Evolutionary conservation across 2,888 invertebrate genomes (phyloP).

Genomic region (Physocephala rufipes): DNA sequence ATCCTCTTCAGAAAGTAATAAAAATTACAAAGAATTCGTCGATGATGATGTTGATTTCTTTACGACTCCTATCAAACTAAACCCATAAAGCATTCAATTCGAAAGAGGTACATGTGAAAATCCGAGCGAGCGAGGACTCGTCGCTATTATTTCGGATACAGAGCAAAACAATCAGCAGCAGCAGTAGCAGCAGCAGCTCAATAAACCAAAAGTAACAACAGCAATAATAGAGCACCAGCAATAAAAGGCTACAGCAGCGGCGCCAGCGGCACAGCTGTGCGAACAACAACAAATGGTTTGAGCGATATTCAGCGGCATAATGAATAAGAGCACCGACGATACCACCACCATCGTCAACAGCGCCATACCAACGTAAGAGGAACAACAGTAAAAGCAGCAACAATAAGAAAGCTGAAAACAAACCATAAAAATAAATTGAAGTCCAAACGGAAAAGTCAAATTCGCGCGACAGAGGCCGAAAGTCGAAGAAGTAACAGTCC

Average conservation of each 20-base stretch:
- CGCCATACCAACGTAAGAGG: conserved; percentile 27
- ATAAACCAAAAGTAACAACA: conserved; percentile 44
- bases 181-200: conserved; percentile 40
- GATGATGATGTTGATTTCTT: conserved; percentile 68
- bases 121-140: conserved; percentile 66
- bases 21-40: conserved; percentile 39
- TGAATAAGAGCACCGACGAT: conserved; percentile 21
- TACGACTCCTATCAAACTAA: conserved; percentile 68
- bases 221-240: conserved; percentile 34
- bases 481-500: conserved; percentile 3
- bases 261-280: conserved; percentile 3
- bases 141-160: conserved; percentile 62
- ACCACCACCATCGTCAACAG: conserved; percentile 36
- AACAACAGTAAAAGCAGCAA: conserved; percentile 15
- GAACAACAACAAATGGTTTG: conserved; percentile 28
- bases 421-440: conserved; percentile 22
- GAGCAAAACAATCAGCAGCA: conserved; percentile 30
- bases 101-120: conserved; percentile 67
- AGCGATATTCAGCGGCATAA: conserved; percentile 17
- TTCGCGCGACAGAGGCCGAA: background rate
- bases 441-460: conserved; percentile 26
- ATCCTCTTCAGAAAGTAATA: conserved; percentile 44
- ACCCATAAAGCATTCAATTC: conserved; percentile 68
- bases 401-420: conserved; percentile 16
- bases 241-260: background rate